Percentiles rank a stretch among this genome's conserved stretches.
These are phyloP conservation scores for Tamandua tetradactyla DNA, from an alignment of 2,797 vertebrate genomes.

Conservation along the genomic window DNA sequence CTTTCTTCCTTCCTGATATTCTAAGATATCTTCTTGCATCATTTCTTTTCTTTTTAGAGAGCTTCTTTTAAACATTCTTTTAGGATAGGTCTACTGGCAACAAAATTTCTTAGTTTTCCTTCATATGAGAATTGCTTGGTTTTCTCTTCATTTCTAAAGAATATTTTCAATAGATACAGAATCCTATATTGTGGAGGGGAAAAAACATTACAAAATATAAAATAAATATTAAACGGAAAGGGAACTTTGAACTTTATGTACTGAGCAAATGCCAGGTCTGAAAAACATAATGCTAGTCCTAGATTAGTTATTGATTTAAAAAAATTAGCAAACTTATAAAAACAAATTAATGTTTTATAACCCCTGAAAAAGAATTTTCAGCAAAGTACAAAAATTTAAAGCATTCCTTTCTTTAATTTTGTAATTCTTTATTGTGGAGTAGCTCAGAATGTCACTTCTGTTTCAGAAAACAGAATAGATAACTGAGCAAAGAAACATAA, in stretches of 20 bases:
- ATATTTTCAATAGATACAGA: neutral
- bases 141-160: neutral
- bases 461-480: conserved; percentile 88
- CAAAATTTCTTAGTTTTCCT: neutral
- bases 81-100: neutral
- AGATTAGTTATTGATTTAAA: no score
- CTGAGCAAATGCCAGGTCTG: no score
- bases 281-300: no score
- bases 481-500: conserved; percentile 93
- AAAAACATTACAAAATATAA: no score
- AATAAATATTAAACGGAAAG: no score
- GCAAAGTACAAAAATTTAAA: conserved; percentile 91
- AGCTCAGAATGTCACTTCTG: conserved; percentile 92
- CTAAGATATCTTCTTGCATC: neutral
- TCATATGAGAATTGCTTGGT: neutral
- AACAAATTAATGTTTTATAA: no score
- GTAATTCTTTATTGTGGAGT: conserved; percentile 98
- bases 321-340: no score
- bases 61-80: neutral
- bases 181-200: neutral
- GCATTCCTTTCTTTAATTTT: conserved; percentile 98
- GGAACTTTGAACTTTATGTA: no score
- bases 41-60: conserved; percentile 12
- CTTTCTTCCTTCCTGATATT: neutral
- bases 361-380: conserved; percentile 92